Evolutionary conservation across 2,113 vertebrate genomes (phyloP).

Genomic region (Strix aluco): DNA sequence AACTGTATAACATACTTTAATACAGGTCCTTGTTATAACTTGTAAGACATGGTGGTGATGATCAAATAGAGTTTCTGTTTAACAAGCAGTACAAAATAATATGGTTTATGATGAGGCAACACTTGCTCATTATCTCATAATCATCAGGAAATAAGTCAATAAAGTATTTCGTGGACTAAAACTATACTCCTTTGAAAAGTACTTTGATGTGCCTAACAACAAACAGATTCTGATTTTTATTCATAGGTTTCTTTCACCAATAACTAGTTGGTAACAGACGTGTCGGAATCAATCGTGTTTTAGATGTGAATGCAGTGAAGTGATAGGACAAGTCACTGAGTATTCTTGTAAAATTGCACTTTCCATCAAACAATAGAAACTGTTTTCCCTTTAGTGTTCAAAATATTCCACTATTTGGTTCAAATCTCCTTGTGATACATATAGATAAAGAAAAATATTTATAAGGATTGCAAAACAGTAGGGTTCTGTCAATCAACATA

Average conservation of each 20-base stretch:
- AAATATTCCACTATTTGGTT: slow-evolving; percentile 56
- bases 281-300: slow-evolving; percentile 74
- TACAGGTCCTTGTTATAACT: neutral
- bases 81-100: slow-evolving; percentile 24
- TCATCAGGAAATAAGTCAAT: slow-evolving; percentile 74
- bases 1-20: neutral
- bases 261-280: slow-evolving; percentile 73
- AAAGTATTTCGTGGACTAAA: slow-evolving; percentile 77
- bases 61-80: slow-evolving; percentile 1
- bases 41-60: neutral
- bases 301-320: slow-evolving; percentile 55
- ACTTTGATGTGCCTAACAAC: slow-evolving; percentile 59
- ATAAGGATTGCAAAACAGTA: slow-evolving; percentile 51
- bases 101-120: neutral
- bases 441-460: slow-evolving; percentile 47
- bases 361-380: slow-evolving; percentile 62
- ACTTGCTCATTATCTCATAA: slow-evolving; percentile 25
- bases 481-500: slow-evolving; percentile 62
- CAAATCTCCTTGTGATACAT: slow-evolving; percentile 53
- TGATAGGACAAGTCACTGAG: slow-evolving; percentile 41
- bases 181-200: slow-evolving; percentile 50
- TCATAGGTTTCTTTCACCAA: slow-evolving; percentile 79
- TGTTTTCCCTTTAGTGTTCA: slow-evolving; percentile 62
- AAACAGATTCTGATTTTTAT: slow-evolving; percentile 84
- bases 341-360: slow-evolving; percentile 65